Evolutionary conservation across 2,797 vertebrate genomes (phyloP).

Genomic region (Philypnodon macrostomus): DNA sequence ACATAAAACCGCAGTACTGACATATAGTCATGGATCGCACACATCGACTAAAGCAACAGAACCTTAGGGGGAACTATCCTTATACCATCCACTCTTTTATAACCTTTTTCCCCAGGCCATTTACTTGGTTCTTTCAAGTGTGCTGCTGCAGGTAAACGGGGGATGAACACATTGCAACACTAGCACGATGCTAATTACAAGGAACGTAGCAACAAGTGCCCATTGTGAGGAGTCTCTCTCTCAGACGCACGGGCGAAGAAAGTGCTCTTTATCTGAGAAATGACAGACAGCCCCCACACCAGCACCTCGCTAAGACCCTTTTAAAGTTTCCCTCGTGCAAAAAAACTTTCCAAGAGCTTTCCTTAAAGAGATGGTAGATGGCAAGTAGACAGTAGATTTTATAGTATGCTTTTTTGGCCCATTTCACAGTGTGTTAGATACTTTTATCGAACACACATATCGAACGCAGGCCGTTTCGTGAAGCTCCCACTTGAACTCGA

Average conservation of each 20-base stretch:
- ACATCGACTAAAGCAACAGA: no score
- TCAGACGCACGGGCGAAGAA: conserved; percentile 59
- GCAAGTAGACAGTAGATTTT: no score
- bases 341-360: conserved; percentile 44
- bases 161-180: conserved; percentile 37
- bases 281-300: background rate
- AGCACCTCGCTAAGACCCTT: background rate
- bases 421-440: no score
- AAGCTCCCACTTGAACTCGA: no score
- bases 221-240: conserved; percentile 64
- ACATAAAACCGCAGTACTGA: no score
- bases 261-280: conserved; percentile 61
- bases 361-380: conserved; percentile 4
- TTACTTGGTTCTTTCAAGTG: conserved; percentile 58
- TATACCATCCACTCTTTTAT: no score
- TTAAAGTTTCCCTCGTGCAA: conserved; percentile 15
- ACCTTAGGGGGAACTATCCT: no score
- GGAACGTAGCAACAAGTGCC: conserved; percentile 65
- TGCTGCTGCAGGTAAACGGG: conserved; percentile 57
- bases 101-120: conserved; percentile 11
- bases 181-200: conserved; percentile 68
- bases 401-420: no score
- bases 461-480: no score
- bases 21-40: no score
- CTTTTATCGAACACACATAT: no score